Conservation (phyloP, 2,888 invertebrate genomes). For the Bombyx huttoni region DNA sequence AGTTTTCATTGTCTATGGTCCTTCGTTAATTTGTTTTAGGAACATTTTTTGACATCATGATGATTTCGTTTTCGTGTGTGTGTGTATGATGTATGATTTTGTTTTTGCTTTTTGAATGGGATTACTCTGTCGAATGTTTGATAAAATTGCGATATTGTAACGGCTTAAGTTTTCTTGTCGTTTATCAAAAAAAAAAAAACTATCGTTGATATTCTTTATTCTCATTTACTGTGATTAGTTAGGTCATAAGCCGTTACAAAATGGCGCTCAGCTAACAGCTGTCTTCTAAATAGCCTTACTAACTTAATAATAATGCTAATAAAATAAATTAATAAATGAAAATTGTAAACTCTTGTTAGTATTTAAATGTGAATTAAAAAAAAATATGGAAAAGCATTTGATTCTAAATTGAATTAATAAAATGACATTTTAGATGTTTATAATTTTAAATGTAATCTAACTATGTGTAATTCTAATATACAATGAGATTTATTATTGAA, state of each 20-base stretch:
- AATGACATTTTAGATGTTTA: constrained; percentile 60
- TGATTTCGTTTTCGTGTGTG: constrained; percentile 14
- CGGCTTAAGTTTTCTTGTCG: constrained; percentile 1
- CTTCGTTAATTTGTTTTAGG: constrained; percentile 33
- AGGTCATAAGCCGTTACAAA: constrained; percentile 25
- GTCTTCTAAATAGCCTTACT: constrained; percentile 69
- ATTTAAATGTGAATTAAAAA: constrained; percentile 58
- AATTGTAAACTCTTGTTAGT: constrained; percentile 56
- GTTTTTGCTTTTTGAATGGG: constrained; percentile 10
- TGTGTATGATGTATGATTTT: constrained; percentile 18
- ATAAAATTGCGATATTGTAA: neutral
- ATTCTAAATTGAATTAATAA: constrained; percentile 69
- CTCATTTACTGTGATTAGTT: neutral
- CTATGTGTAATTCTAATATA: constrained; percentile 12
- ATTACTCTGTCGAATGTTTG: constrained; percentile 1
- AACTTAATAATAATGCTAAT: constrained; percentile 54
- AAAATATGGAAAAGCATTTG: constrained; percentile 59
- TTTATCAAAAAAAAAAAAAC: neutral
- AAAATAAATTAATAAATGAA: constrained; percentile 36
- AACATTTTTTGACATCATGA: constrained; percentile 14
- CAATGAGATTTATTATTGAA: constrained; percentile 10
- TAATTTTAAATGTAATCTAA: constrained; percentile 25
- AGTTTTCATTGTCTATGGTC: constrained; percentile 44
- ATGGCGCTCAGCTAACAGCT: constrained; percentile 28
- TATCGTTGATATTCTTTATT: neutral